Evolutionary conservation across 2,113 vertebrate species (phyloP).

Genomic region (Mesocricetus auratus): DNA sequence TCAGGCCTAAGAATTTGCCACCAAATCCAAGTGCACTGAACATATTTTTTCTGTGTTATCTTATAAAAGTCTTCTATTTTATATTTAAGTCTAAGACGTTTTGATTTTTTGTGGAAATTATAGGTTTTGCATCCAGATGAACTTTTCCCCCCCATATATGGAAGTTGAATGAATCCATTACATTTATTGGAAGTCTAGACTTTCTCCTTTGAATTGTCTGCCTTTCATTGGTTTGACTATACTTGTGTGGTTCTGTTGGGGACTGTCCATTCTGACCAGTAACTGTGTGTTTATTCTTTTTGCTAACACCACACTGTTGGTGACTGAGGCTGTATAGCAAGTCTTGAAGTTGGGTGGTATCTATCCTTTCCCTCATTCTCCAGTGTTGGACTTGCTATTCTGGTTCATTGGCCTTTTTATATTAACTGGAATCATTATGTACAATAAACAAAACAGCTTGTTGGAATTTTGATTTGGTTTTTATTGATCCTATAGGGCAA

Average conservation of each 20-base stretch:
- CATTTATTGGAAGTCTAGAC: neutral
- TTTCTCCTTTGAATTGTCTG: neutral
- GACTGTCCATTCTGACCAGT: neutral
- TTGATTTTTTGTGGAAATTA: slow-evolving; percentile 13
- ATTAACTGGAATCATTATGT: neutral
- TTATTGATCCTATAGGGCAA: neutral
- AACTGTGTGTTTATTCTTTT: neutral
- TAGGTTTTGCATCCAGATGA: neutral
- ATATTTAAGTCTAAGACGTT: neutral
- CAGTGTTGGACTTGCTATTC: neutral
- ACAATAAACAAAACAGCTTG: neutral
- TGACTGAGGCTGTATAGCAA: neutral
- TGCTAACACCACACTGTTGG: neutral
- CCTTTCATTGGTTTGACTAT: neutral
- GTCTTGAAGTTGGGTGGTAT: neutral
- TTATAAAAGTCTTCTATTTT: neutral
- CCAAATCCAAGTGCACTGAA: neutral
- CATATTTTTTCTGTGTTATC: neutral
- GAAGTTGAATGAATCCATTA: neutral
- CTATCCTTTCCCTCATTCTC: neutral
- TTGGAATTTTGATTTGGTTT: neutral
- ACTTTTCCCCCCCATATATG: neutral
- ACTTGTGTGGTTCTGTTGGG: neutral
- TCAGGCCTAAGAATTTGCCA: neutral
- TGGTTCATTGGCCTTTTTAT: neutral